phyloP scores from a whole-genome alignment of 1,140 invertebrate species.

The Scaptomyza montana region DNA sequence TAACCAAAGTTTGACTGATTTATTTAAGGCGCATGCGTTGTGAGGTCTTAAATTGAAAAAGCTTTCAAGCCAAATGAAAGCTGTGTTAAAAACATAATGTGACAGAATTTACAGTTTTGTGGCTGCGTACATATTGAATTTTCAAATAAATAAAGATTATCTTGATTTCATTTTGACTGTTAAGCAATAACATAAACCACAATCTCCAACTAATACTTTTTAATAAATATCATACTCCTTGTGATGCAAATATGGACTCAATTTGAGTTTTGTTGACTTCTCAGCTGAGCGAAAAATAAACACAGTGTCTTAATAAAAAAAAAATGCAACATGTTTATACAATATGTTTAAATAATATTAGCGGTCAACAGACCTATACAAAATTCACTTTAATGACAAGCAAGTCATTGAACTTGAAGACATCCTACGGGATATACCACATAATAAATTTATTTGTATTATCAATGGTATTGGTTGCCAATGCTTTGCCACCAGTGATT shows the following conservation, averaged over 20 bases:
- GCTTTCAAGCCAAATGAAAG: constrained; percentile 6
- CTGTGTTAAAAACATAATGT: neutral
- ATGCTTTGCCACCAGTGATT: constrained; percentile 58
- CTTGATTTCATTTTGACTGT: too few species aligned
- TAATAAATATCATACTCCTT: neutral
- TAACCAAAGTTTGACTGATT: neutral
- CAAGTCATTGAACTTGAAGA: neutral
- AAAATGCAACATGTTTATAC: constrained; percentile 12
- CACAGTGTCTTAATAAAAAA: neutral
- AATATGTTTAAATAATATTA: constrained; percentile 3
- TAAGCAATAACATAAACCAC: too few species aligned
- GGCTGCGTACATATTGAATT: neutral
- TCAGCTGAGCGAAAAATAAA: neutral
- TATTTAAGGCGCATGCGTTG: neutral
- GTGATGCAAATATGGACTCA: too few species aligned
- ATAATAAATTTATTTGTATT: constrained; percentile 23
- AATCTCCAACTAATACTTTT: neutral
- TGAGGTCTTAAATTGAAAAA: neutral
- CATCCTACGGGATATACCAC: constrained; percentile 6
- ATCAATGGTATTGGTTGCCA: constrained; percentile 41
- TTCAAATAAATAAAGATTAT: neutral
- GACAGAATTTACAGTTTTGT: constrained; percentile 5
- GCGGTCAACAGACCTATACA: neutral
- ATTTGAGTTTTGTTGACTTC: neutral
- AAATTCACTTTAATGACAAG: neutral